These are phyloP conservation scores for Campylomormyrus tamandua DNA, from an alignment of 2,113 vertebrate species.

Conservation along the genomic window DNA sequence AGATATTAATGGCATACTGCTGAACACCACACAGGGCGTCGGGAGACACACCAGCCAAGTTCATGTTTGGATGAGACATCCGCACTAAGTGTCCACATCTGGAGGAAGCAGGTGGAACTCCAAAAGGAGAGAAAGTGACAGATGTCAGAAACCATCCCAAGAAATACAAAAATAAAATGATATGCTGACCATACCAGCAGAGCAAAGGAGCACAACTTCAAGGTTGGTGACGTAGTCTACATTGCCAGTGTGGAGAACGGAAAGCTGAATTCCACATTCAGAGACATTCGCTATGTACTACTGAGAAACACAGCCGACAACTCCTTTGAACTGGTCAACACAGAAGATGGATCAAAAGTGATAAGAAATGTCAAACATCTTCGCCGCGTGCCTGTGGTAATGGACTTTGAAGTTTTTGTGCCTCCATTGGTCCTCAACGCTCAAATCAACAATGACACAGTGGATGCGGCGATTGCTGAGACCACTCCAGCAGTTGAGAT, in stretches of 20 bases:
- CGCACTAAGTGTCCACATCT: slow-evolving; percentile 9
- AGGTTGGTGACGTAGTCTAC: slow-evolving; percentile 1
- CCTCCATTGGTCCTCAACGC: no score
- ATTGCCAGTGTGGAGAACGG: slow-evolving; percentile 7
- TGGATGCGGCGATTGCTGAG: neutral
- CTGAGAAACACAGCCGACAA: neutral
- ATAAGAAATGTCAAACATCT: neutral
- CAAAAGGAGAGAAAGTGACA: neutral
- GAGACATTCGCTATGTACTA: neutral
- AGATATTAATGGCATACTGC: slow-evolving; percentile 12
- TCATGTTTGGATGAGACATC: slow-evolving; percentile 19
- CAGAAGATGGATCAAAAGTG: neutral
- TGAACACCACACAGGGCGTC: slow-evolving; percentile 10
- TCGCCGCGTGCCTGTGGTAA: neutral
- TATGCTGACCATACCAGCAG: slow-evolving; percentile 21
- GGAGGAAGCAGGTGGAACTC: neutral
- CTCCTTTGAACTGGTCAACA: neutral
- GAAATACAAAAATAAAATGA: slow-evolving; percentile 16
- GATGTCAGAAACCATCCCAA: slow-evolving; percentile 1
- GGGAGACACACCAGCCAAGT: slow-evolving; percentile 18
- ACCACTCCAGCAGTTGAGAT: neutral
- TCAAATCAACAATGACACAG: neutral
- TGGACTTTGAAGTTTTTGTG: neutral
- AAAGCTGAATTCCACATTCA: slow-evolving; percentile 17
- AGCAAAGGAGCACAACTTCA: slow-evolving; percentile 14